These are phyloP conservation scores for Ciona savignyi DNA, from an alignment of 23 tunicate species.

Conservation along the genomic window DNA sequence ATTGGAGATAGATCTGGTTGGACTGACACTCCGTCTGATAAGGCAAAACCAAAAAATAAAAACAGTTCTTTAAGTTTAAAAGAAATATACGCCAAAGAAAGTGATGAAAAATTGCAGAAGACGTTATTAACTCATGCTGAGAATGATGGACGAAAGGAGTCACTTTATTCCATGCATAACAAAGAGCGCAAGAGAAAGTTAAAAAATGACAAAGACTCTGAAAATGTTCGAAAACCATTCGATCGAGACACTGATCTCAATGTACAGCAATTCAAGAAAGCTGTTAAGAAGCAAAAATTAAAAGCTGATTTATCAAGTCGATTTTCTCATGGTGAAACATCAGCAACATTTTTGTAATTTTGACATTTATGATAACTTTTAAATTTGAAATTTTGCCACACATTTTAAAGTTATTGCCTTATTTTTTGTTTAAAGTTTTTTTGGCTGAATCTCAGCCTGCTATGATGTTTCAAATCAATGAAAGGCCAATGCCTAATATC, in stretches of 20 bases:
- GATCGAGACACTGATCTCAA: constrained; percentile 82
- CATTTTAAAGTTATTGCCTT: too few relatives aligned
- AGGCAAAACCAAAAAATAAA: constrained; percentile 25
- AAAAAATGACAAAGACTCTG: constrained; percentile 61
- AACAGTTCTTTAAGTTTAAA: neutral
- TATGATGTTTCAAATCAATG: too few relatives aligned
- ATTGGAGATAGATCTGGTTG: constrained; percentile 88
- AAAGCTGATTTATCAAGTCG: constrained; percentile 62
- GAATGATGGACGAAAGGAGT: constrained; percentile 29
- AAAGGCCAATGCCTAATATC: too few relatives aligned
- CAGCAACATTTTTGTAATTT: constrained; percentile 73
- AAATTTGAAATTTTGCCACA: too few relatives aligned
- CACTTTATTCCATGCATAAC: constrained; percentile 79
- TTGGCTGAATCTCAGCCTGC: too few relatives aligned
- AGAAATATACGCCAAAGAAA: neutral
- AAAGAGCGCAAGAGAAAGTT: constrained; percentile 65
- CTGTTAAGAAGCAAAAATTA: constrained; percentile 76
- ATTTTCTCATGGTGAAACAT: constrained; percentile 68
- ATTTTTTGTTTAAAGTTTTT: too few relatives aligned
- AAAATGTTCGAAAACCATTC: constrained; percentile 72
- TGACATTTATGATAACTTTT: too few relatives aligned
- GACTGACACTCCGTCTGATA: constrained; percentile 93
- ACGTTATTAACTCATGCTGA: constrained; percentile 4
- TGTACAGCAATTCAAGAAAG: constrained; percentile 54
- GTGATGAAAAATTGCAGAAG: neutral